Evolutionary conservation across 2,113 vertebrate species (phyloP).

Genomic region (Gnathonemus longibarbis): DNA sequence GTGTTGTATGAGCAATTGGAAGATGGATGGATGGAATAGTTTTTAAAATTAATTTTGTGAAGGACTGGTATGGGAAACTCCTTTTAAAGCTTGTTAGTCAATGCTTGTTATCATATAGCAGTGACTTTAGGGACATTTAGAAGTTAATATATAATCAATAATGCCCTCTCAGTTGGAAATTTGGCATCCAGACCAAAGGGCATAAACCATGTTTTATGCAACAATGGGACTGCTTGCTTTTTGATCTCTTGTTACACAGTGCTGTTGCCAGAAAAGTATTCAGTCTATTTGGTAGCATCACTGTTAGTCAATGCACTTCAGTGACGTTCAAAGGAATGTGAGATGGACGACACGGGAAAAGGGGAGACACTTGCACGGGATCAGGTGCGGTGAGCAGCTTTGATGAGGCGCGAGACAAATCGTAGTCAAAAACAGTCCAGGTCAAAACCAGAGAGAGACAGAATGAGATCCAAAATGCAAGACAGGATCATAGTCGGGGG

Average conservation of each 20-base stretch:
- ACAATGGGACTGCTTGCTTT: not conserved
- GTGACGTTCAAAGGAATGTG: not conserved
- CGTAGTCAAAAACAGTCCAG: not conserved
- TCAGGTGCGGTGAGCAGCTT: too few species aligned
- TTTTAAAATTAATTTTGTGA: not conserved
- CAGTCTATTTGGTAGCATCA: not conserved
- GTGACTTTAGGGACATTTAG: slow-evolving; percentile 3
- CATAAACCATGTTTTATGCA: slow-evolving; percentile 46
- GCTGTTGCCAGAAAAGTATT: not conserved
- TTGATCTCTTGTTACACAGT: not conserved
- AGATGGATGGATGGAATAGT: not conserved
- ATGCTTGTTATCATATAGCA: slow-evolving; percentile 29
- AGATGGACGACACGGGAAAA: too few species aligned
- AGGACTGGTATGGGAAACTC: not conserved
- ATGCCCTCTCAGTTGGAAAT: slow-evolving; percentile 44
- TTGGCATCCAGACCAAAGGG: slow-evolving; percentile 41
- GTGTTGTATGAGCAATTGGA: not conserved
- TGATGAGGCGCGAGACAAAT: too few species aligned
- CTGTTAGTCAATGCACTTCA: not conserved
- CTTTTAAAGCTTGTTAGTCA: not conserved
- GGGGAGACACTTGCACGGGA: too few species aligned
- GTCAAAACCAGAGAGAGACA: not conserved
- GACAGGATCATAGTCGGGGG: not conserved
- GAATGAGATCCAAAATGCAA: not conserved
- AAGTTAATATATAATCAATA: slow-evolving; percentile 42